phyloP scores from a whole-genome alignment of 2,113 vertebrate species.

The Caranx melampygus region DNA sequence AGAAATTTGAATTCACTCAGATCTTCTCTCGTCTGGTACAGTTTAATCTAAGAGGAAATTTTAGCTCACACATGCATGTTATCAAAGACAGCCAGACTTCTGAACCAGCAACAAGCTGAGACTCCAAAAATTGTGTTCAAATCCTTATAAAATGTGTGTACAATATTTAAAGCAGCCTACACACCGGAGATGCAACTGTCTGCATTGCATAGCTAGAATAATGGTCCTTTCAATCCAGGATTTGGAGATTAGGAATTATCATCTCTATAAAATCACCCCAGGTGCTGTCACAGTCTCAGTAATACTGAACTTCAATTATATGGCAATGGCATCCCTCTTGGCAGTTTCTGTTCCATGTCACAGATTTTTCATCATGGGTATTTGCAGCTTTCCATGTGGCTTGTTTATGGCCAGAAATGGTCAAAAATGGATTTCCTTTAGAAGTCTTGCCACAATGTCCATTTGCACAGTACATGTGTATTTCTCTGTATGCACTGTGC shows the following conservation, averaged over 20 bases:
- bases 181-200: not conserved
- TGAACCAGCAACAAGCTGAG: constrained; percentile 3
- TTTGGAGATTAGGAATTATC: not conserved
- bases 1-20: constrained; percentile 12
- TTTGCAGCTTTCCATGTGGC: constrained; percentile 21
- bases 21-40: constrained; percentile 25
- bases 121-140: not conserved
- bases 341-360: constrained; percentile 2
- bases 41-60: not conserved
- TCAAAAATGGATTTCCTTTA: not conserved
- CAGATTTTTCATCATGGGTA: constrained; percentile 29
- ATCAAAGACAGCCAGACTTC: not conserved
- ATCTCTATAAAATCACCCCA: constrained; percentile 18
- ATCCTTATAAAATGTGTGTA: not conserved
- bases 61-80: not conserved
- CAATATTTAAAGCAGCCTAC: not conserved
- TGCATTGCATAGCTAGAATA: not conserved
- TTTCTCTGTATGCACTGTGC: not conserved
- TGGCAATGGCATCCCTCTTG: not conserved
- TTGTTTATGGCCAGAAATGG: constrained; percentile 23
- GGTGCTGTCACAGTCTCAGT: constrained; percentile 20
- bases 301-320: constrained; percentile 20
- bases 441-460: not conserved
- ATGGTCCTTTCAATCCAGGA: not conserved
- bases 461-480: not conserved